These are phyloP conservation scores for Hippopotamus amphibius DNA, from an alignment of 2,113 vertebrate genomes.

Conservation along the genomic window DNA sequence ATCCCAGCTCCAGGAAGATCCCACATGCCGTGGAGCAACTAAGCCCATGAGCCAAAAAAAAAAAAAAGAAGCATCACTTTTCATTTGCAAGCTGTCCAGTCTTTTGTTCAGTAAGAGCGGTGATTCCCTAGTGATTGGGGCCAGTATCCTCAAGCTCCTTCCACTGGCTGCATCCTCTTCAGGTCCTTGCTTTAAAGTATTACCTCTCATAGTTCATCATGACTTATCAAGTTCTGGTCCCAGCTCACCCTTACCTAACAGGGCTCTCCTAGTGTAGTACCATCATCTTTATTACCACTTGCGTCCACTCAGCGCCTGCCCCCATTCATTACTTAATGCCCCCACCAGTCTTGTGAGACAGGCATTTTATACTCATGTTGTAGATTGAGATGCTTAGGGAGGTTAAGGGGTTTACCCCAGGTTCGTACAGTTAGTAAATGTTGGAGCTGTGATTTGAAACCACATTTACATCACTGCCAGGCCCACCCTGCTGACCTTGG, in stretches of 20 bases:
- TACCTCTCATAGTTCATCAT: not conserved
- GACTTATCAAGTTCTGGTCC: not conserved
- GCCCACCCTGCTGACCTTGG: not conserved
- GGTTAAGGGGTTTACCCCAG: not conserved
- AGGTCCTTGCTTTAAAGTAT: not conserved
- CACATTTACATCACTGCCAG: not conserved
- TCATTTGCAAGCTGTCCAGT: not conserved
- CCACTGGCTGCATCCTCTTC: not conserved
- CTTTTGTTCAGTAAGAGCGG: not conserved
- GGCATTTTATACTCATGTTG: not conserved
- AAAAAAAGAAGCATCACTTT: not conserved
- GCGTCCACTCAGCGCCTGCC: not conserved
- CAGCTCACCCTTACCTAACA: not conserved
- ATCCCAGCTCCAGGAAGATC: too few species aligned
- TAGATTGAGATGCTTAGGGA: not conserved
- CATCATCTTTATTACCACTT: not conserved
- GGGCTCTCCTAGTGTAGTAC: too few species aligned
- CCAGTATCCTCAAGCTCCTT: not conserved
- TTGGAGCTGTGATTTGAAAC: not conserved
- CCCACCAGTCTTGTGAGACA: not conserved
- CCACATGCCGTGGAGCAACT: too few species aligned
- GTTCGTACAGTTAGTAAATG: not conserved
- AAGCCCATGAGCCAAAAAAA: too few species aligned
- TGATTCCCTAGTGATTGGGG: not conserved
- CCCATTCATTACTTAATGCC: not conserved